Percentiles rank a stretch among this genome's conserved stretches.
phyloP scores from a whole-genome alignment of 2,797 vertebrate genomes.

The Arnoldichthys spilopterus region DNA sequence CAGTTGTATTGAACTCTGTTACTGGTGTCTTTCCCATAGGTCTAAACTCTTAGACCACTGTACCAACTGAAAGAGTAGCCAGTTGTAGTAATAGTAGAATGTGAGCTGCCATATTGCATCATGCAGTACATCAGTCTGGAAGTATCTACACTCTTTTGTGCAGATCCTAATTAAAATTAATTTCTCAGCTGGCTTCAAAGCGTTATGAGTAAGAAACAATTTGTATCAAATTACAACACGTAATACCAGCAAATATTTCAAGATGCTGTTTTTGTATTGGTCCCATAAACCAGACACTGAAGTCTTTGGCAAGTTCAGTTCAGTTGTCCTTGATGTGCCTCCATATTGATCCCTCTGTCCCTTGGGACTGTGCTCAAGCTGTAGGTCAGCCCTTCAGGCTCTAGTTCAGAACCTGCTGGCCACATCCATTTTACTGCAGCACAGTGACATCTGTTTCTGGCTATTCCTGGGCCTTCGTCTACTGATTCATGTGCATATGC shows the following conservation, averaged over 20 bases:
- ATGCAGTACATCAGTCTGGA: too few relatives aligned
- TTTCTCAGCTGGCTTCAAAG: not conserved
- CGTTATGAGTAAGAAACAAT: not conserved
- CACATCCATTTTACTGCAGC: conserved; percentile 34
- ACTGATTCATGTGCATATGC: not conserved
- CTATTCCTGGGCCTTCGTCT: conserved; percentile 26
- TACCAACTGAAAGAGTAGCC: too few relatives aligned
- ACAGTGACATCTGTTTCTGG: conserved; percentile 29
- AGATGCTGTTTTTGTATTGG: not conserved
- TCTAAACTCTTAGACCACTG: too few relatives aligned
- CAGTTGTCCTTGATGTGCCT: conserved; percentile 29
- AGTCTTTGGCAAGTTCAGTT: conserved; percentile 5
- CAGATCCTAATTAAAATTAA: too few relatives aligned
- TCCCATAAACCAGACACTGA: conserved; percentile 1
- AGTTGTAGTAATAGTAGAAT: too few relatives aligned
- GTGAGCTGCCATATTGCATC: too few relatives aligned
- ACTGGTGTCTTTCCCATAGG: too few relatives aligned
- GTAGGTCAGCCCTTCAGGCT: conserved; percentile 30
- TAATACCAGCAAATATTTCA: not conserved
- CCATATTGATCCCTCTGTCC: conserved; percentile 26
- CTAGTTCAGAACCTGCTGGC: conserved; percentile 7
- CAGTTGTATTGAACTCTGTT: too few relatives aligned
- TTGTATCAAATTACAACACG: too few relatives aligned
- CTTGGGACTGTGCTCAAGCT: conserved; percentile 21
- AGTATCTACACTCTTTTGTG: too few relatives aligned